These are phyloP conservation scores for Pollenia griseotomentosa DNA, from an alignment of 2,888 invertebrate species.

Conservation along the genomic window DNA sequence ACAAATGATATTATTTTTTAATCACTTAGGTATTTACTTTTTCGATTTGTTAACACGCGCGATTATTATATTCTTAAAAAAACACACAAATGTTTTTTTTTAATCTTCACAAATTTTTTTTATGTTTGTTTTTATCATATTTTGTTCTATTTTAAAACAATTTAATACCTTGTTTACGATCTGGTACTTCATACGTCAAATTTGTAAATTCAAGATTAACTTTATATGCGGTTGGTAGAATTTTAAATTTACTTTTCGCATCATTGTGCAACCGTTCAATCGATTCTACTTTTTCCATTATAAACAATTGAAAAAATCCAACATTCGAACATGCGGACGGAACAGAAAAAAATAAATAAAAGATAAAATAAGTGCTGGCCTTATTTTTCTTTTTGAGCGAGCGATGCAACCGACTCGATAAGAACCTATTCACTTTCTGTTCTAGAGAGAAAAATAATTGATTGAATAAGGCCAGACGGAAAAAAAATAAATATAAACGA, in stretches of 20 bases:
- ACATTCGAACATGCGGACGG: not conserved
- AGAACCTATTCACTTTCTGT: constrained; percentile 44
- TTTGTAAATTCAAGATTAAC: constrained; percentile 68
- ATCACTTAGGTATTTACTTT: not conserved
- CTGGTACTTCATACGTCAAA: constrained; percentile 56
- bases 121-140: not conserved
- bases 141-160: not conserved
- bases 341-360: not conserved
- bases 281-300: constrained; percentile 41
- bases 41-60: not conserved
- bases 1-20: no score
- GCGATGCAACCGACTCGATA: constrained; percentile 21
- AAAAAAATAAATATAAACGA: not conserved
- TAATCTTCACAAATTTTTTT: not conserved
- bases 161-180: constrained; percentile 46
- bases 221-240: constrained; percentile 43
- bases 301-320: not conserved
- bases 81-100: not conserved
- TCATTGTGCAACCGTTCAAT: constrained; percentile 45
- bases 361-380: not conserved
- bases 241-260: constrained; percentile 33
- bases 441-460: constrained; percentile 11
- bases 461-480: constrained; percentile 5
- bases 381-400: not conserved
- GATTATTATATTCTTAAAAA: not conserved